Base-by-base conservation (phyloP, 1,140 invertebrate species). In the Temnothorax longispinosus region DNA sequence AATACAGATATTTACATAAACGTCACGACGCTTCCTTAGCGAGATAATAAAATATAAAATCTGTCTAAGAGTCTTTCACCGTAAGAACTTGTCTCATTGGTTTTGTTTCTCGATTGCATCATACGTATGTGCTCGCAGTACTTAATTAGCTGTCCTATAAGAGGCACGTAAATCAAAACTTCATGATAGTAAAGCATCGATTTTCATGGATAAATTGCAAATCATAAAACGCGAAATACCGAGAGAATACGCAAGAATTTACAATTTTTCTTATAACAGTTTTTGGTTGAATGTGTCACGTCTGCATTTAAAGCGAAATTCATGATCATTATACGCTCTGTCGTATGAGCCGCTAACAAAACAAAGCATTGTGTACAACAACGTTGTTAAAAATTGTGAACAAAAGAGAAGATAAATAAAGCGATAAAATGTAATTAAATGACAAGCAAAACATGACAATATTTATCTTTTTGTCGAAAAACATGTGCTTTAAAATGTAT, bases 1-100 rank as follows among this genome's bases (percentile, higher is more conserved):
- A 56, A 81, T 71, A 56, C 56, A 81, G 38, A 81, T 8, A 82
- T 72, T 74, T 72, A 35, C 13, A 27, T 35, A 58, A 82, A 74
- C 18, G 27, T 60, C 41, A 74, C 13, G 3, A 58, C 15, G 32
- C 10, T 44, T 4, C n/a, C 38, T 72, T 44, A 10, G 11, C 3
- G n/a, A 56, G 10, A 72, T 58, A 69, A 74, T 71, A 13, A 32
- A 60, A 58, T 74, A 82, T 58, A 56, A 82, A 71, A 32, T 71
- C 5, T 15, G 27, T 64, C 18, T n/a, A 71, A 81, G 15, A 56
- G 21, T 71, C 0, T 8, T 67, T 56, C 15, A n/a, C 10, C 54
- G 21, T 54, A 69, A 50, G 11, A 27, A 27, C 47, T 41, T n/a
- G 35, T 35, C 8, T 27, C 44, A 10, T 64, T 27, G 27, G 1